phyloP scores from a whole-genome alignment of 2,797 vertebrate species.

The Heliangelus exortis region DNA sequence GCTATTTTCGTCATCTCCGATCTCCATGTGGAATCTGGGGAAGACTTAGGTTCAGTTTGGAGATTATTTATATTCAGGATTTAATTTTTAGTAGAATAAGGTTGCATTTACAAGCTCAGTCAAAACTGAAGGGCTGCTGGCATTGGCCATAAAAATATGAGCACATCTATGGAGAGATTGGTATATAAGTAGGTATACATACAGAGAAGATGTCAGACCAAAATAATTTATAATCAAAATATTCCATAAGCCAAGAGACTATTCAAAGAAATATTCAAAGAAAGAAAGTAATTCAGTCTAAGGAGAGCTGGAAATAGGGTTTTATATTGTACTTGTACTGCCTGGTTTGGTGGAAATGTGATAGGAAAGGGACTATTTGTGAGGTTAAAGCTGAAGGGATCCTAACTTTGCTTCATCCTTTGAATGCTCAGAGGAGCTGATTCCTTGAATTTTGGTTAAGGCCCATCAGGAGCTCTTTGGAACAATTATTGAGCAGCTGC shows the following conservation, averaged over 20 bases:
- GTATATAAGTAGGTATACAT: neutral
- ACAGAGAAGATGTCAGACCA: neutral
- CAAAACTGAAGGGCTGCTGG: conserved; percentile 1
- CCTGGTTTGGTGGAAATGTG: neutral
- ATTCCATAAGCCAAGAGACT: neutral
- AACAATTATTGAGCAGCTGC: neutral
- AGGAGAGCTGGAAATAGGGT: neutral
- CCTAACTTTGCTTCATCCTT: neutral
- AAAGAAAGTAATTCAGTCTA: conserved; percentile 20
- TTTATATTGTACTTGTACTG: neutral
- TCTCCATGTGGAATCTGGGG: neutral
- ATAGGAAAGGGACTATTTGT: neutral
- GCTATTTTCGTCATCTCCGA: neutral
- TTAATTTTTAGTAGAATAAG: neutral
- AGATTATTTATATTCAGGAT: neutral
- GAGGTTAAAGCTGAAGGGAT: neutral
- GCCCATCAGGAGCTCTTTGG: neutral
- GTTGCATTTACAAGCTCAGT: neutral
- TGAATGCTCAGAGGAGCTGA: neutral
- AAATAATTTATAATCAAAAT: conserved; percentile 30
- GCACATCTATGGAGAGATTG: neutral
- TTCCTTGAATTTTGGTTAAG: neutral
- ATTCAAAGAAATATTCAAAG: too few species aligned
- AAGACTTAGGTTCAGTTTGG: neutral
- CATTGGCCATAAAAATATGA: neutral